Percentiles rank a stretch among this genome's conserved stretches.
phyloP scores from a whole-genome alignment of 2,797 vertebrate genomes.

The Lepus oiostolus region DNA sequence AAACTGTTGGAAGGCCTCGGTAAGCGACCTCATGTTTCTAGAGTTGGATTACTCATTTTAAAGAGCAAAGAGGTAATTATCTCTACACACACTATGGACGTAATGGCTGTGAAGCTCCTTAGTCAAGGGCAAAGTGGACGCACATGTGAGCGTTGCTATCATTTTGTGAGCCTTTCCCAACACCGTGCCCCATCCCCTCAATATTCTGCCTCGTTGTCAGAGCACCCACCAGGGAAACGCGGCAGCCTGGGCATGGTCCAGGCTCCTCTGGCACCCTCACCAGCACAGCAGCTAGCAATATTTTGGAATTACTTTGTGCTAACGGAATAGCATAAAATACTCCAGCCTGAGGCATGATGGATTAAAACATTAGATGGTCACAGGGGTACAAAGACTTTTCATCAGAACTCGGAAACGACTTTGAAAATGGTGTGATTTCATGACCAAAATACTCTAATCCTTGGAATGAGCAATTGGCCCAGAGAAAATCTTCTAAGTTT shows the following conservation, averaged over 20 bases:
- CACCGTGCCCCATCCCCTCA: not conserved
- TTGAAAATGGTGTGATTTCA: slow-evolving; percentile 54
- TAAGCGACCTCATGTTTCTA: not conserved
- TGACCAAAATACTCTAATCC: slow-evolving; percentile 40
- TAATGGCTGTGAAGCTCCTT: not conserved
- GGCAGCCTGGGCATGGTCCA: not conserved
- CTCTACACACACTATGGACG: not conserved
- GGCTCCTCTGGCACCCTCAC: not conserved
- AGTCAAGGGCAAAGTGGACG: not conserved
- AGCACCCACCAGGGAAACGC: not conserved
- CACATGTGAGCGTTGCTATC: not conserved
- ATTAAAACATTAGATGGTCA: slow-evolving; percentile 60
- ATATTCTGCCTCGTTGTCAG: not conserved
- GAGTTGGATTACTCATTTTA: slow-evolving; percentile 18
- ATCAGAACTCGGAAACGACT: slow-evolving; percentile 65
- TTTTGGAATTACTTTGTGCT: slow-evolving; percentile 6
- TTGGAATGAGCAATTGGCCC: slow-evolving; percentile 47
- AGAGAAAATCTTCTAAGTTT: slow-evolving; percentile 56
- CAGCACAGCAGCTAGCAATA: not conserved
- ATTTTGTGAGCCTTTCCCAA: slow-evolving; percentile 17
- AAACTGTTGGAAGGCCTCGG: not conserved
- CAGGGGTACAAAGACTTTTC: slow-evolving; percentile 61
- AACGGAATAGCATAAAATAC: slow-evolving; percentile 58
- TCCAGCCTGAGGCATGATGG: slow-evolving; percentile 11
- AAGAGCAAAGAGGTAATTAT: not conserved